Evolutionary conservation across 2,113 vertebrate genomes (phyloP).

Genomic region (Phaethon lepturus): DNA sequence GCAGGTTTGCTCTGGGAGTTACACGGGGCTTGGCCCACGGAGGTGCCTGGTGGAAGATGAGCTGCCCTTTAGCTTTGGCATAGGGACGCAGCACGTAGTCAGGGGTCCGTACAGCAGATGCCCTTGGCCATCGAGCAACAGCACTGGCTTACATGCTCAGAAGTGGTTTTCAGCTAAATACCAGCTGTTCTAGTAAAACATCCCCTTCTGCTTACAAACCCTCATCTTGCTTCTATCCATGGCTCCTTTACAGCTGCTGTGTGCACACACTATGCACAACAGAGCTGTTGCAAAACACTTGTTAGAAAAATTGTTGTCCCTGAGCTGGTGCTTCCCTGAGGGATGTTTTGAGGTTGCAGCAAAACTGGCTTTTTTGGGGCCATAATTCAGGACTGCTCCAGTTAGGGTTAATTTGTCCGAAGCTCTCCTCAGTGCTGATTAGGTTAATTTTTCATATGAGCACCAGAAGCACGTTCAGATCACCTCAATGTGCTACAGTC

Average conservation of each 20-base stretch:
- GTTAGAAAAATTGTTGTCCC: not conserved
- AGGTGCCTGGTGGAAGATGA: not conserved
- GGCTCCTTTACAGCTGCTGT: not conserved
- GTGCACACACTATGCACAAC: not conserved
- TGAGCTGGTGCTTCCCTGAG: not conserved
- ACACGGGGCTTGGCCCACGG: fast-evolving
- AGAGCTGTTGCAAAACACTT: not conserved
- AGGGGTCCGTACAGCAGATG: not conserved
- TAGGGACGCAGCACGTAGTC: not conserved
- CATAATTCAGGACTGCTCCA: not conserved
- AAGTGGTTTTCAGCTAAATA: not conserved
- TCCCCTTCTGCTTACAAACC: not conserved
- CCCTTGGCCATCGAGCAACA: not conserved
- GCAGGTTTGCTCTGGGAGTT: not conserved
- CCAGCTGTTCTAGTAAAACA: not conserved
- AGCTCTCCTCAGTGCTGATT: not conserved
- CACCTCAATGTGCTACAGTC: not conserved
- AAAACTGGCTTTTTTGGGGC: not conserved
- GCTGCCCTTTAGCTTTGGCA: not conserved
- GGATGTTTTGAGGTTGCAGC: not conserved
- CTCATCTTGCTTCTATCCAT: not conserved
- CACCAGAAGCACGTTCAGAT: not conserved
- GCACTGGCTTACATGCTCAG: fast-evolving
- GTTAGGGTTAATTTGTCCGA: not conserved
- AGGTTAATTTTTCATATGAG: not conserved